These are phyloP conservation scores for Lindbergichthys nudifrons DNA, from an alignment of 2,797 vertebrate species.

Conservation along the genomic window DNA sequence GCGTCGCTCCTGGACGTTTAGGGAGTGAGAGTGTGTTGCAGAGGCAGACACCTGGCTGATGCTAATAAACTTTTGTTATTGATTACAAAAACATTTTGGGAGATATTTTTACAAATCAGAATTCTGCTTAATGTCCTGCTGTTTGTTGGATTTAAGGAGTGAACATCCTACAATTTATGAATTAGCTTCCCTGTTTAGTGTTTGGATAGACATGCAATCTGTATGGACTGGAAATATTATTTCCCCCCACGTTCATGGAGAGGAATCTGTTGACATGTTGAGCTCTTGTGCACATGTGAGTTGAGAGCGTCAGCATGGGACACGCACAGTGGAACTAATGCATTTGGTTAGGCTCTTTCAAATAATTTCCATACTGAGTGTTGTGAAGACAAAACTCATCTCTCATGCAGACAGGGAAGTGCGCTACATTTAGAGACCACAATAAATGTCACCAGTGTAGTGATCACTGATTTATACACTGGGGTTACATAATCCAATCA, in stretches of 20 bases:
- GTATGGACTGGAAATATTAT: slow-evolving; percentile 34
- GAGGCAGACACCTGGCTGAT: too few species aligned
- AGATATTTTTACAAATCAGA: slow-evolving; percentile 9
- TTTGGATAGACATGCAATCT: slow-evolving; percentile 24
- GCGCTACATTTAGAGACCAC: slow-evolving; percentile 36
- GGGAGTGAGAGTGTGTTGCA: too few species aligned
- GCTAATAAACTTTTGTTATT: not conserved
- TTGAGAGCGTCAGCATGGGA: slow-evolving; percentile 48
- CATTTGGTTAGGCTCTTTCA: slow-evolving; percentile 70
- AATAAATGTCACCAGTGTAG: slow-evolving; percentile 36
- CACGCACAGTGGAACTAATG: slow-evolving; percentile 77
- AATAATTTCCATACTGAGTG: slow-evolving; percentile 74
- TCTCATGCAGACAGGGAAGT: slow-evolving; percentile 51
- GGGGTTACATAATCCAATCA: too few species aligned
- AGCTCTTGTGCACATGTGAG: slow-evolving; percentile 76
- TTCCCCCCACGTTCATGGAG: slow-evolving; percentile 21
- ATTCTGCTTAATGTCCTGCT: not conserved
- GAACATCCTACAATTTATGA: slow-evolving; percentile 23
- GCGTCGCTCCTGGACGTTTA: too few species aligned
- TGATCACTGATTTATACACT: too few species aligned
- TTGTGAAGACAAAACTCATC: slow-evolving; percentile 62
- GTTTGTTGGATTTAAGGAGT: slow-evolving; percentile 2
- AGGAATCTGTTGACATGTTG: slow-evolving; percentile 64
- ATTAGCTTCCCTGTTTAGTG: slow-evolving; percentile 24
- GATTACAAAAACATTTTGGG: not conserved